Conservation (phyloP, 2,797 vertebrate species). For the Notolepis coatsorum region DNA sequence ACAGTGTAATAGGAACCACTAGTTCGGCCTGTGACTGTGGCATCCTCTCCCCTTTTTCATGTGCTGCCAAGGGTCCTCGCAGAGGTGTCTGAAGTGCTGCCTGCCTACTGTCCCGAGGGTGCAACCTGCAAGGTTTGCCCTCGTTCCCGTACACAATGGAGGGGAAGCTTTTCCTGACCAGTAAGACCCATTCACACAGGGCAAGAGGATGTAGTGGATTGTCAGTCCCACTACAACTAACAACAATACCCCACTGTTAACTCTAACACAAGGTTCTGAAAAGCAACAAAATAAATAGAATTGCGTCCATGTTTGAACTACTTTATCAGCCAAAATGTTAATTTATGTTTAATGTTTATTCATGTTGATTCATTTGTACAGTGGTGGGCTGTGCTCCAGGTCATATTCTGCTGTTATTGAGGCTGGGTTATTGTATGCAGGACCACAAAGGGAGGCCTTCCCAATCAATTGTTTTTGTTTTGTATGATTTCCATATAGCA, state of each 20-base stretch:
- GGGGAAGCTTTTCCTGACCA: constrained; percentile 60
- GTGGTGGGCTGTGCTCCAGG: too few relatives aligned
- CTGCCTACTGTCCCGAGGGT: constrained; percentile 39
- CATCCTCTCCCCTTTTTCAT: constrained; percentile 56
- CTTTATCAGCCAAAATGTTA: too few relatives aligned
- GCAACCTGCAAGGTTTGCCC: constrained; percentile 28
- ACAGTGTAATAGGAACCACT: too few relatives aligned
- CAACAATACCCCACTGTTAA: constrained; percentile 31
- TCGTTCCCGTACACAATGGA: constrained; percentile 54
- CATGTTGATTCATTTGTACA: too few relatives aligned
- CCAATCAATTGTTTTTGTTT: constrained; percentile 46
- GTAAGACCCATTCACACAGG: background rate
- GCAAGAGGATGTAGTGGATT: constrained; percentile 18
- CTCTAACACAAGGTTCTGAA: too few relatives aligned
- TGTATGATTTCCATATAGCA: constrained; percentile 32
- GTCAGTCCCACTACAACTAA: constrained; percentile 30
- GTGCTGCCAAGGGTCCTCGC: constrained; percentile 59
- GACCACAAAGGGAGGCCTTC: constrained; percentile 4
- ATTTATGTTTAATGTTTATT: too few relatives aligned
- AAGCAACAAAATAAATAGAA: too few relatives aligned
- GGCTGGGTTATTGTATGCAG: constrained; percentile 4
- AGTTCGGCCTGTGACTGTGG: background rate
- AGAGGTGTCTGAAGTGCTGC: constrained; percentile 48
- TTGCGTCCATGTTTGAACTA: too few relatives aligned
- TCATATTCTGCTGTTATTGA: constrained; percentile 2